These are phyloP conservation scores for Threskiornis aethiopicus DNA, from an alignment of 2,797 vertebrate species.

Conservation along the genomic window DNA sequence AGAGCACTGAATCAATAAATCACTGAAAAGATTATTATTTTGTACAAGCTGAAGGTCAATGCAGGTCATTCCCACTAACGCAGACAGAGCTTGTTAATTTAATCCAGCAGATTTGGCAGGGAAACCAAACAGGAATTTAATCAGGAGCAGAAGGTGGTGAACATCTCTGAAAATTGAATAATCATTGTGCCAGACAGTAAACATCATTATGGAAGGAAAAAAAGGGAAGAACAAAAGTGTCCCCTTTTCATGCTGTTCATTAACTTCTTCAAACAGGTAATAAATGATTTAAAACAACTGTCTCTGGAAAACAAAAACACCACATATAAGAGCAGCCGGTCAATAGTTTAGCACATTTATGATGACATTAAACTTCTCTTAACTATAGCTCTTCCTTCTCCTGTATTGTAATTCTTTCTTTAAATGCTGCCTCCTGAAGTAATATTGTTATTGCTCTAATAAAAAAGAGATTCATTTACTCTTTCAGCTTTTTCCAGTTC, in stretches of 20 bases:
- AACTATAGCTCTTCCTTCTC: background rate
- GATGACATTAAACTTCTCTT: conserved; percentile 2
- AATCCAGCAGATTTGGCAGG: conserved; percentile 75
- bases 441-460: background rate
- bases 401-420: conserved; percentile 8
- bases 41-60: conserved; percentile 76
- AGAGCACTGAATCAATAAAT: conserved; percentile 76
- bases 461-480: background rate
- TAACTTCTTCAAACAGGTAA: conserved; percentile 64
- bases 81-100: conserved; percentile 78
- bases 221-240: conserved; percentile 36
- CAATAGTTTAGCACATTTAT: conserved; percentile 3
- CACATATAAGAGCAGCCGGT: background rate
- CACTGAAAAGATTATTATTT: conserved; percentile 81
- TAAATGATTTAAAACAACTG: conserved; percentile 64
- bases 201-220: conserved; percentile 57
- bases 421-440: background rate
- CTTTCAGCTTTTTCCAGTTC: background rate
- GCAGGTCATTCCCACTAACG: conserved; percentile 73
- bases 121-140: conserved; percentile 79
- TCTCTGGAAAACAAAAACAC: conserved; percentile 4
- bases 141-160: conserved; percentile 74
- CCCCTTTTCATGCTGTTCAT: conserved; percentile 42
- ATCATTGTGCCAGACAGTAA: conserved; percentile 72
- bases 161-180: conserved; percentile 75